Base-by-base conservation (phyloP, 2,797 vertebrate species). In the Myoxocephalus aenaeus region DNA sequence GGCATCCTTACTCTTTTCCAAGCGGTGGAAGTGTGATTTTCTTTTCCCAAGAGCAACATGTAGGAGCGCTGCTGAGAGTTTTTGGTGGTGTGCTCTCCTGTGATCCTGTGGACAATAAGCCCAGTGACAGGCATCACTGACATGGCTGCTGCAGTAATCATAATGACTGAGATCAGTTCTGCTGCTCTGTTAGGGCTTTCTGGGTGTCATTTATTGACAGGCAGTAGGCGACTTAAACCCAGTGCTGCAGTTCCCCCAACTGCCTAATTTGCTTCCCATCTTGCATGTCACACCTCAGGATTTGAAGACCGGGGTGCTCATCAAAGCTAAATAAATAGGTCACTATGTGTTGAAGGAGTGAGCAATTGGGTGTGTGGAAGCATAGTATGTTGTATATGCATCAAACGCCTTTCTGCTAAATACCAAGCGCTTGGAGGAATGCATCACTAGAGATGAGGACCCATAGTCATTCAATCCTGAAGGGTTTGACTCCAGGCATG, bases 11-110 rank as follows among this genome's bases (percentile, higher is more conserved):
- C 75, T 80, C 65, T 82, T 87, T 77, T 81, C 65, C 50, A 72
- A 77, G 57, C 73, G 46, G 17, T 82, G 75, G 56, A 75, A 68
- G 74, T 77, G 68, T 66, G 38, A 15, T 67, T 29, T 62, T 73
- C 65, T 50, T 77, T 73, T 92, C 76, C 92, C 91, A 90, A 66
- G 92, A 89, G 32, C 86, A 92, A 93, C 92, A 65, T 84, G 82
- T 48, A 62, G 71, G 65, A 78, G 69, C 75, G 77, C 71, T 6
- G 54, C 84, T 78, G 83, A 77, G 79, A 54, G 56, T 56, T 87
- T 89, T 86, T 73, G 79, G 83, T 75, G 42, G 48, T 10, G 14
- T 11, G 44, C 65, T 86, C 32, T 76, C 76, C 74, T 82, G 80
- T 87, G 85, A 86, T 88, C 63, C 65, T 25, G 42, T 46, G 71